These are phyloP conservation scores for Bungarus multicinctus DNA, from an alignment of 2,113 vertebrate species.

Conservation along the genomic window DNA sequence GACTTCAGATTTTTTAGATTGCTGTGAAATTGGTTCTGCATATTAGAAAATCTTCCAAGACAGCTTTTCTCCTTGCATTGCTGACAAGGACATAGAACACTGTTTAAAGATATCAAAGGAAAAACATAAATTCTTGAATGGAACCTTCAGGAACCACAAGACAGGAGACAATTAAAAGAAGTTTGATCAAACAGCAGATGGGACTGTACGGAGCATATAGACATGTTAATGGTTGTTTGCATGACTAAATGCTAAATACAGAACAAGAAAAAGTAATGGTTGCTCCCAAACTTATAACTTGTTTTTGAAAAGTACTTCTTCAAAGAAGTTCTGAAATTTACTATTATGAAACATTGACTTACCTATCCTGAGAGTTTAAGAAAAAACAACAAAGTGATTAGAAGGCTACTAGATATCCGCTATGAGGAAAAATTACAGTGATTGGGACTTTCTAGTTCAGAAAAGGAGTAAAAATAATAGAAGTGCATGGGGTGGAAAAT, in stretches of 20 bases:
- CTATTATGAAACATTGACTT: neutral
- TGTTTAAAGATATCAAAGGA: slow-evolving; percentile 69
- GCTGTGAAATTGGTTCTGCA: slow-evolving; percentile 85
- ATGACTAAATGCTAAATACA: neutral
- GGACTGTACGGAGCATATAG: neutral
- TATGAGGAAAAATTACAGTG: neutral
- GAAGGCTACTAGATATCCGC: neutral
- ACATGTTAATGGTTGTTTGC: neutral
- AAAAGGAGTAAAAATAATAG: neutral
- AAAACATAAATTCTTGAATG: slow-evolving; percentile 64
- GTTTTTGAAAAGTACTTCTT: neutral
- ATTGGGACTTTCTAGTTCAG: neutral
- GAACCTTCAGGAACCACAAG: slow-evolving; percentile 57
- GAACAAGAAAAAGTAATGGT: neutral
- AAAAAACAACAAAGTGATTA: neutral
- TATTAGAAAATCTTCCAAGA: slow-evolving; percentile 82
- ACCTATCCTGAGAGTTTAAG: neutral
- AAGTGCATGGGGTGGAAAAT: neutral
- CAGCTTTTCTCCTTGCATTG: slow-evolving; percentile 67
- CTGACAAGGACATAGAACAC: slow-evolving; percentile 75
- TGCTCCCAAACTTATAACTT: neutral
- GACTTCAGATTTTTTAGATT: slow-evolving; percentile 82
- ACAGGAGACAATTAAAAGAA: slow-evolving; percentile 8
- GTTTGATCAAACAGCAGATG: neutral
- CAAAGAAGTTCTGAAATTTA: neutral